These are phyloP conservation scores for Chaetorhynchus papuensis DNA, from an alignment of 2,113 vertebrate genomes.

Conservation along the genomic window DNA sequence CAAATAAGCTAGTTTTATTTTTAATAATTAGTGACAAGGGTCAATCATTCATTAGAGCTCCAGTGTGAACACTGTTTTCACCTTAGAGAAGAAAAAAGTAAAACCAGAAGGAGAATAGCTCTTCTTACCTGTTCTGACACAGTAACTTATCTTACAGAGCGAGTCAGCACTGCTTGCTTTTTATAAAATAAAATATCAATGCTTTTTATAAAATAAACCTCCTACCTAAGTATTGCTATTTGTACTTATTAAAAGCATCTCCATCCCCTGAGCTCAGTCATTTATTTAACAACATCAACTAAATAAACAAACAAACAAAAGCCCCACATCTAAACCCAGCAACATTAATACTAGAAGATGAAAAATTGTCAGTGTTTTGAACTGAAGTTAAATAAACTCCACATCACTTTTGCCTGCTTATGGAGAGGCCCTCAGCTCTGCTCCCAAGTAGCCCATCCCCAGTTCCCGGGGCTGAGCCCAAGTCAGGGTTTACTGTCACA, in stretches of 20 bases:
- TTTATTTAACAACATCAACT: background rate
- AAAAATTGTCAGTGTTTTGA: background rate
- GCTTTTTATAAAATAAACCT: background rate
- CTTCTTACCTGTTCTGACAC: background rate
- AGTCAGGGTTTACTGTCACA: background rate
- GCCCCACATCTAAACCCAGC: background rate
- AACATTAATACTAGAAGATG: background rate
- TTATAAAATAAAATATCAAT: background rate
- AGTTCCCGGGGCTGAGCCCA: background rate
- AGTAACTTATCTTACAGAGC: background rate
- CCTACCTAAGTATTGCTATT: background rate
- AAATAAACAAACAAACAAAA: background rate
- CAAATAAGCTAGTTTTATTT: background rate
- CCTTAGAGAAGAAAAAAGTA: background rate
- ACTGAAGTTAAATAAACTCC: background rate
- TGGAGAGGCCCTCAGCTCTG: background rate
- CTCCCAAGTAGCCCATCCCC: background rate
- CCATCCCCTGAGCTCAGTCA: background rate
- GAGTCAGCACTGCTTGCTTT: background rate
- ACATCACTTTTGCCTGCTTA: background rate
- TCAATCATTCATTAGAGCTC: background rate
- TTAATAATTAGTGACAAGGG: background rate
- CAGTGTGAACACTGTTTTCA: background rate
- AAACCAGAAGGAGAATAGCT: background rate
- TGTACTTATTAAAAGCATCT: background rate